Conservation (phyloP, 2,888 invertebrate genomes). For the Mesodorylaimus sp. region DNA sequence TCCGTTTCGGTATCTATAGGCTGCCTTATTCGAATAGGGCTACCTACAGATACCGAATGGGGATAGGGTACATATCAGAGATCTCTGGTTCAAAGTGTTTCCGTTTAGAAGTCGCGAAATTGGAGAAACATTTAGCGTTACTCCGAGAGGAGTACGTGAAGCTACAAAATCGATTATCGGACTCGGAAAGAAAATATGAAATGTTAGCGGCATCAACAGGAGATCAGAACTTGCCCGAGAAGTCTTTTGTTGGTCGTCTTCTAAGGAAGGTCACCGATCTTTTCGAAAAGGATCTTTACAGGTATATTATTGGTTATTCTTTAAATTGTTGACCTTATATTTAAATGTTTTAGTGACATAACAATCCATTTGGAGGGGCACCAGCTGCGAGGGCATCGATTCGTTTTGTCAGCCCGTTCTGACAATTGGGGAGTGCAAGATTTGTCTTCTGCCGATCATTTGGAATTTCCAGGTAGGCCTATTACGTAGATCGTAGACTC, state of each 20-base stretch:
- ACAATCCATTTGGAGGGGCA: conserved; percentile 52
- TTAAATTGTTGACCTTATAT: not conserved
- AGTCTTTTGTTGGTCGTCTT: conserved; percentile 64
- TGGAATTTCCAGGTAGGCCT: conserved; percentile 38
- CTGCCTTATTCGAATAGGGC: not conserved
- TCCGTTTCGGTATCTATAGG: not conserved
- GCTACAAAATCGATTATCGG: conserved; percentile 57
- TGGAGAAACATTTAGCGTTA: conserved; percentile 62
- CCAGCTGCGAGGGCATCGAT: conserved; percentile 62
- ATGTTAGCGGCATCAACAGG: conserved; percentile 51
- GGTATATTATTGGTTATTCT: conserved; percentile 23
- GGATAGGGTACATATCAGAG: too few species aligned
- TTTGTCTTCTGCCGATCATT: conserved; percentile 45
- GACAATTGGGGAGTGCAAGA: conserved; percentile 63
- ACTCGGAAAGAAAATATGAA: conserved; percentile 64
- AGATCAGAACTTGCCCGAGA: conserved; percentile 37
- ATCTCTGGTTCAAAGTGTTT: too few species aligned
- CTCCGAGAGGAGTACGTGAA: conserved; percentile 77
- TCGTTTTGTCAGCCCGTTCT: conserved; percentile 68
- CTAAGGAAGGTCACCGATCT: conserved; percentile 61
- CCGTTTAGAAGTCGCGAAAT: conserved; percentile 35
- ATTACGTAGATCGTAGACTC: conserved; percentile 1
- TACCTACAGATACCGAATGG: not conserved
- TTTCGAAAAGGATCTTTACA: conserved; percentile 49
- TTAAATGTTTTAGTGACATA: conserved; percentile 46